Evolutionary conservation across 2,888 invertebrate genomes (phyloP).

Genomic region (Onthophagus sagittarius): DNA sequence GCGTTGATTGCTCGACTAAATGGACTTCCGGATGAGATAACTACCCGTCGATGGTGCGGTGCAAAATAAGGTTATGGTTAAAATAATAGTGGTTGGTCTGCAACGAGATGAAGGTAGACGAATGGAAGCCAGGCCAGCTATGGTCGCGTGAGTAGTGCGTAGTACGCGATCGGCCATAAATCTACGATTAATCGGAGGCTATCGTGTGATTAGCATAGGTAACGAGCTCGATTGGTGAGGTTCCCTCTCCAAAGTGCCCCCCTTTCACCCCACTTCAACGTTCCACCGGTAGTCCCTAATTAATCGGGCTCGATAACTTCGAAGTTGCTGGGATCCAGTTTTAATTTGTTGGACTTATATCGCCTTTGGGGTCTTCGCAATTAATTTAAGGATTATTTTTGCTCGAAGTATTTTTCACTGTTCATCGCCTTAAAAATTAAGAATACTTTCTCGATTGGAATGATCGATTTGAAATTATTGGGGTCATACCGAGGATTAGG

Average conservation of each 20-base stretch:
- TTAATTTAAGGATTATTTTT: neutral
- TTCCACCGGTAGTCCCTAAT: neutral
- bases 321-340: neutral
- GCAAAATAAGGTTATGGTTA: neutral
- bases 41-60: neutral
- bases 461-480: neutral
- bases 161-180: neutral
- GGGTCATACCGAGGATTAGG: constrained; percentile 30
- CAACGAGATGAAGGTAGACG: neutral
- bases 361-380: neutral
- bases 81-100: neutral
- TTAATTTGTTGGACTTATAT: neutral
- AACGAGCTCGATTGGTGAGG: neutral
- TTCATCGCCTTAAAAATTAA: neutral
- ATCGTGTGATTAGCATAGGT: neutral
- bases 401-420: neutral
- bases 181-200: neutral
- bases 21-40: neutral
- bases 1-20: neutral
- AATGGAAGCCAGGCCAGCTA: neutral
- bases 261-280: neutral
- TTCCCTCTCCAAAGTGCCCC: neutral
- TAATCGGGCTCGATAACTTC: neutral
- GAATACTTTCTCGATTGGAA: neutral
- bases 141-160: neutral